Base-by-base conservation (phyloP, 2,113 vertebrate genomes). In the Falcunculus frontatus region DNA sequence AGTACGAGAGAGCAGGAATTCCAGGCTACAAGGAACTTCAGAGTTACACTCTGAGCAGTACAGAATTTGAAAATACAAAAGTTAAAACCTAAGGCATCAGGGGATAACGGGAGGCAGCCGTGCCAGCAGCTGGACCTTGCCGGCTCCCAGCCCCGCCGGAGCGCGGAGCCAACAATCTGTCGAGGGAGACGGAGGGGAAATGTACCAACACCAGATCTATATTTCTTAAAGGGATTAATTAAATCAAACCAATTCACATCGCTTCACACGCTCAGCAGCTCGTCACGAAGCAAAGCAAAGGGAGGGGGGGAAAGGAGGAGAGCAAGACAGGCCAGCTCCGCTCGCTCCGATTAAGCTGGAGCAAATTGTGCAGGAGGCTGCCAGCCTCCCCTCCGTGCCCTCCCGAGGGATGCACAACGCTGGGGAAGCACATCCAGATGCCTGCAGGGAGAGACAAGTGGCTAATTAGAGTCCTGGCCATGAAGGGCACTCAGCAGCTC, bases 381-480 rank as follows among this genome's bases (percentile, higher is more conserved):
- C 92, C 96, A 96, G 55, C 72, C 55, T 52, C 57, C 89, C 39
- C 87, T 75, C 81, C 7, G 7, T 46, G 77, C 81, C 89, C 65
- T 87, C 41, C 89, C 7, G 5, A 95, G 80, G 82, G 84, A 91
- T 83, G 50, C 53, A 35, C 81, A 25, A 6, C 2, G 0, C 52
- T 47, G 68, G 69, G 53, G 10, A 88, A 95, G 93, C 90, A 47
- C 92, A 96, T 96, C 92, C 95, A 95, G 88, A 56, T 72, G 64
- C 93, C 96, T 82, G 95, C 96, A 81, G 95, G 88, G 95, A 94
- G 29, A 53, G 29, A 96, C 74, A 84, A 95, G 95, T 18, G 88
- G 49, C 93, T 90, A 78, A 96, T 97, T 93, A 87, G 73, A 86
- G 87, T 30, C 76, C 69, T 89, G 92, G 30, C 47, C 90, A 89